Percentiles rank a stretch among this genome's conserved stretches.
phyloP scores from a whole-genome alignment of 1,140 invertebrate species.

The Probaryconus sp. region DNA sequence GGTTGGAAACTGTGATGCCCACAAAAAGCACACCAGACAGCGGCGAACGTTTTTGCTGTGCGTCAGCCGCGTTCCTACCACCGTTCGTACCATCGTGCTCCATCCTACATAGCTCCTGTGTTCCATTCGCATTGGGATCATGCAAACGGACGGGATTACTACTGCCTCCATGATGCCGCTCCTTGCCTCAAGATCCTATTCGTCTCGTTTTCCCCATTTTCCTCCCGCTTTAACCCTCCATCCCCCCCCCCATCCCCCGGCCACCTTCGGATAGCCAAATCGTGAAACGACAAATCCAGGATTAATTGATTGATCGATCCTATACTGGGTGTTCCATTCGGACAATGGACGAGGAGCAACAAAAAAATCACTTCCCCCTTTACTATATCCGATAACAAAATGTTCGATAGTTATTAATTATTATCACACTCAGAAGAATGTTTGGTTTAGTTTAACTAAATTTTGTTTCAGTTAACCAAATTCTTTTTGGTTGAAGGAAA shows the following conservation, averaged over 20 bases:
- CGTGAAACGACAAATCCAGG: slow-evolving; percentile 45
- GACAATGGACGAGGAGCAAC: slow-evolving; percentile 6
- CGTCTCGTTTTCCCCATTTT: slow-evolving; percentile 37
- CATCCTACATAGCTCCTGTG: slow-evolving; percentile 78
- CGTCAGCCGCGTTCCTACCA: slow-evolving; percentile 78
- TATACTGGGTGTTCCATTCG: slow-evolving; percentile 30
- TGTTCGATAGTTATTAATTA: no score
- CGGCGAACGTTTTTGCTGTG: slow-evolving; percentile 78
- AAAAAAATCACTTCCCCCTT: background rate
- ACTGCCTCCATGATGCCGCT: slow-evolving; percentile 51
- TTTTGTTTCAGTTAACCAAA: no score
- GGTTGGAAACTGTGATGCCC: slow-evolving; percentile 77
- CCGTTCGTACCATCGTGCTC: slow-evolving; percentile 69
- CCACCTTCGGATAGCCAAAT: slow-evolving; percentile 33
- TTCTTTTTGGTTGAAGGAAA: no score
- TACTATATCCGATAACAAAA: no score
- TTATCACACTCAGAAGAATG: no score
- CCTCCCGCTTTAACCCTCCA: slow-evolving; percentile 21
- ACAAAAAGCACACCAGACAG: slow-evolving; percentile 79
- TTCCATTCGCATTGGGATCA: slow-evolving; percentile 65
- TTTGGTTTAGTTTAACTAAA: no score
- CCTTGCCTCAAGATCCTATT: slow-evolving; percentile 50
- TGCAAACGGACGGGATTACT: slow-evolving; percentile 70
- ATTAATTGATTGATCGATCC: slow-evolving; percentile 58
- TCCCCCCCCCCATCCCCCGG: slow-evolving; percentile 36